Percentiles rank a stretch among this genome's conserved stretches.
Conservation (phyloP, 2,113 vertebrate genomes). For the Zapornia atra region DNA sequence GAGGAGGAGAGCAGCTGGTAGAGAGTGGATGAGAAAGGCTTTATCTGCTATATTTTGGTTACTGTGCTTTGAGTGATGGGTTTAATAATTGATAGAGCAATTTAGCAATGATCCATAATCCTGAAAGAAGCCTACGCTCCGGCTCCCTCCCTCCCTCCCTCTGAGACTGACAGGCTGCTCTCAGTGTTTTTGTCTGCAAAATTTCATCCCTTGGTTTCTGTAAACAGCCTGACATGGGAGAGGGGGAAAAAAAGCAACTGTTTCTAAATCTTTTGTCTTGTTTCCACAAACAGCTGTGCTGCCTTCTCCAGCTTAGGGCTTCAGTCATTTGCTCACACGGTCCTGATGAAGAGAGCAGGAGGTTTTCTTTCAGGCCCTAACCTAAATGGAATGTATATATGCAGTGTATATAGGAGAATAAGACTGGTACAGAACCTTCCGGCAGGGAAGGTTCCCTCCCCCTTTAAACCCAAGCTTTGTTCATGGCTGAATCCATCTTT, state of each 20-base stretch:
- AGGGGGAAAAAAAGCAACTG: not conserved
- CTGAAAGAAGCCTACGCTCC: conserved; percentile 35
- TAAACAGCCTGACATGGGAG: conserved; percentile 53
- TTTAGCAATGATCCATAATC: conserved; percentile 70
- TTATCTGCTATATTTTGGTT: conserved; percentile 65
- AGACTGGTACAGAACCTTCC: not conserved
- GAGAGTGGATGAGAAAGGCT: conserved; percentile 58
- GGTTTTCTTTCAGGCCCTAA: conserved; percentile 20
- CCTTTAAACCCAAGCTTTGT: not conserved
- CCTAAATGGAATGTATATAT: not conserved
- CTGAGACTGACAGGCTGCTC: conserved; percentile 24
- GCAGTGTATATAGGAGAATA: not conserved
- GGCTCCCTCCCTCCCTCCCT: not conserved
- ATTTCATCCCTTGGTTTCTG: conserved; percentile 47
- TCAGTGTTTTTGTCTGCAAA: conserved; percentile 46
- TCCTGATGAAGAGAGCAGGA: conserved; percentile 2
- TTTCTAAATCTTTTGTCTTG: conserved; percentile 55
- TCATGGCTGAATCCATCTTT: not conserved
- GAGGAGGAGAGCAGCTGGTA: conserved; percentile 52
- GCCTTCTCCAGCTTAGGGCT: conserved; percentile 4
- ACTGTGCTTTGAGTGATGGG: conserved; percentile 49
- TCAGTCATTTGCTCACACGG: not conserved
- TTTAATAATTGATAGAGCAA: conserved; percentile 72
- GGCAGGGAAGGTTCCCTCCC: not conserved
- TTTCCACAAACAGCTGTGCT: conserved; percentile 31